These are phyloP conservation scores for Drosophila baimaii DNA, from an alignment of 1,140 invertebrate genomes.

Conservation along the genomic window DNA sequence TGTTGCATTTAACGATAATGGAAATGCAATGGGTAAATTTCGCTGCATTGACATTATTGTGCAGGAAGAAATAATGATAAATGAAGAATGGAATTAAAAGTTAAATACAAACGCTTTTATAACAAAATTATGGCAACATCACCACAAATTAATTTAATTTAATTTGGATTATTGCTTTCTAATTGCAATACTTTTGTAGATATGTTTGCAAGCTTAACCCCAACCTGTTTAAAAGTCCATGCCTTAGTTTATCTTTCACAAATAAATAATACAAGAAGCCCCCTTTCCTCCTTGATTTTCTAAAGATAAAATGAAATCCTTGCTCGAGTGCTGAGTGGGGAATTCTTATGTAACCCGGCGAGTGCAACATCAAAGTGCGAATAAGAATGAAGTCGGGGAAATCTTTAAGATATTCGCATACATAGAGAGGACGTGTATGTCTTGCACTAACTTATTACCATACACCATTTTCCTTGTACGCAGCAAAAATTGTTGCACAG, in stretches of 20 bases:
- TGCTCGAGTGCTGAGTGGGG: neutral
- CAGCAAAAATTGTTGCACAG: conserved; percentile 59
- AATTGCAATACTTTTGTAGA: neutral
- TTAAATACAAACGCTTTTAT: no score
- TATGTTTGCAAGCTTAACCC: neutral
- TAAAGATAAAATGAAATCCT: neutral
- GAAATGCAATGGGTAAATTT: conserved; percentile 8
- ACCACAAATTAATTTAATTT: no score
- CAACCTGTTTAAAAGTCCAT: neutral
- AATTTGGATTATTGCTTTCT: neutral
- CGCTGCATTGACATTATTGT: conserved; percentile 20
- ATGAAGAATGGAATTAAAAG: conserved; percentile 8
- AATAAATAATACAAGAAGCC: neutral
- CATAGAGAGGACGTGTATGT: conserved; percentile 1
- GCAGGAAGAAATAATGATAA: conserved; percentile 1
- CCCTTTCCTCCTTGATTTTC: neutral
- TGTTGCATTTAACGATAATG: conserved; percentile 41
- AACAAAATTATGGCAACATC: no score
- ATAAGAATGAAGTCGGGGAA: conserved; percentile 22
- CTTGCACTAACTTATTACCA: conserved; percentile 66
- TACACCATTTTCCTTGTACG: conserved; percentile 55
- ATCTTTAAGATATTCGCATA: conserved; percentile 40
- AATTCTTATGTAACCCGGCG: conserved; percentile 9
- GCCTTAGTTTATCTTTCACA: neutral
- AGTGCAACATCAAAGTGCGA: conserved; percentile 49